These are phyloP conservation scores for Tenebrio molitor DNA, from an alignment of 1,140 invertebrate genomes.

Conservation along the genomic window DNA sequence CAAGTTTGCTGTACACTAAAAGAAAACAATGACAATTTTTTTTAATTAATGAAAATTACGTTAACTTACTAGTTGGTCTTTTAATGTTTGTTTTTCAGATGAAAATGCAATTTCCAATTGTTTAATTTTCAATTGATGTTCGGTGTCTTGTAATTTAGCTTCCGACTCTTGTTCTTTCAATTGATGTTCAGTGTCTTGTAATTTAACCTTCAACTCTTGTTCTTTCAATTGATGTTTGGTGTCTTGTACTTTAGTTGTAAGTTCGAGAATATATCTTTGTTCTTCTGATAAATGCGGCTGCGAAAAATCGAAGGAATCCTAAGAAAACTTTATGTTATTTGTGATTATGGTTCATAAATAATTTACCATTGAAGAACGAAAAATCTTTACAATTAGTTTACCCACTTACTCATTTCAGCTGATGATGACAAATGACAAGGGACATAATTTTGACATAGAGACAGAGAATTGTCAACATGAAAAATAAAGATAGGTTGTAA, in stretches of 20 bases:
- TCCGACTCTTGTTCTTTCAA: no score
- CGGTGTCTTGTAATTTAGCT: no score
- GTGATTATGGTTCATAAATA: background rate
- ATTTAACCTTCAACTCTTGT: no score
- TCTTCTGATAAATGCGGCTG: background rate
- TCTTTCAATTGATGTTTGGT: no score
- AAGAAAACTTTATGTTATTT: background rate
- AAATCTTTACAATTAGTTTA: background rate
- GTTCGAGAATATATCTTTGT: background rate
- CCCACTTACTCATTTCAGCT: background rate
- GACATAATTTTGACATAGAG: no score
- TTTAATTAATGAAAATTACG: constrained; percentile 18
- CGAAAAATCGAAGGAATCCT: background rate
- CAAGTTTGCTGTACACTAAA: constrained; percentile 5
- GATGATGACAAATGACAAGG: background rate
- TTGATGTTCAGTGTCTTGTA: no score
- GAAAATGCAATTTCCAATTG: background rate
- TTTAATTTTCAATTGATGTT: background rate
- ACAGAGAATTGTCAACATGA: no score
- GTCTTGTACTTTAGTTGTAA: background rate
- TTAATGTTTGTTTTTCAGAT: background rate
- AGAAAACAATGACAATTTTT: background rate
- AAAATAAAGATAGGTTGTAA: no score
- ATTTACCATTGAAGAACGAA: background rate
- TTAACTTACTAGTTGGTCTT: constrained; percentile 16